phyloP scores from a whole-genome alignment of 1,140 invertebrate genomes.

The Hyles euphorbiae region DNA sequence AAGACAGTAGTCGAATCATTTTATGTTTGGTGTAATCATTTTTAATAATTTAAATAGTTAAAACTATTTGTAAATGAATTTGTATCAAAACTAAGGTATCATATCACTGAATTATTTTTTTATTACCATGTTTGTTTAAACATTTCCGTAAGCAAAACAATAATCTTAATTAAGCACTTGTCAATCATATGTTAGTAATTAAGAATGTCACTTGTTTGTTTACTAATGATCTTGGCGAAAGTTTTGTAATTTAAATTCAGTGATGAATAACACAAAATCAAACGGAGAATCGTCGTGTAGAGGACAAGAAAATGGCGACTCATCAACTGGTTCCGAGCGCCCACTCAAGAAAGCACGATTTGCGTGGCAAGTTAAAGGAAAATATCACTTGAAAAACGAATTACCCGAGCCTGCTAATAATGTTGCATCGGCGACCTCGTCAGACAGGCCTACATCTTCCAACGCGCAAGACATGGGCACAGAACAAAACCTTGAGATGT shows the following conservation, averaged over 20 bases:
- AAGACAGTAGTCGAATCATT: too few species aligned
- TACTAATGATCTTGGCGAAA: constrained; percentile 55
- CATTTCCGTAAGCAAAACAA: too few species aligned
- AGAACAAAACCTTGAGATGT: constrained; percentile 67
- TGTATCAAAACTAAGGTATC: too few species aligned
- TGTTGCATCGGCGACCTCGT: constrained; percentile 11
- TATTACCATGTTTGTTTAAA: too few species aligned
- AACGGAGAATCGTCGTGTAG: constrained; percentile 63
- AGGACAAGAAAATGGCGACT: constrained; percentile 72
- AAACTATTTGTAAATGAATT: too few species aligned
- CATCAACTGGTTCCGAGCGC: constrained; percentile 66
- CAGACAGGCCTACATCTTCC: constrained; percentile 35
- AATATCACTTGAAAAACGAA: constrained; percentile 76
- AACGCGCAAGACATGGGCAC: constrained; percentile 37
- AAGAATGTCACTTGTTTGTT: constrained; percentile 69
- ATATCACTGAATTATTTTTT: too few species aligned
- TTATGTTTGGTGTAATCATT: too few species aligned
- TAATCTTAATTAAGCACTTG: constrained; percentile 56
- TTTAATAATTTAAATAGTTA: too few species aligned
- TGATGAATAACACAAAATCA: constrained; percentile 56
- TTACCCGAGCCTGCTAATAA: constrained; percentile 31
- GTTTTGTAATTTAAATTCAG: constrained; percentile 30
- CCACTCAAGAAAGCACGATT: constrained; percentile 79
- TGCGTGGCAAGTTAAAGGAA: constrained; percentile 80
- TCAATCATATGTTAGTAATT: constrained; percentile 72